Evolutionary conservation across 2,797 vertebrate genomes (phyloP).

Genomic region (Ataeniobius toweri): DNA sequence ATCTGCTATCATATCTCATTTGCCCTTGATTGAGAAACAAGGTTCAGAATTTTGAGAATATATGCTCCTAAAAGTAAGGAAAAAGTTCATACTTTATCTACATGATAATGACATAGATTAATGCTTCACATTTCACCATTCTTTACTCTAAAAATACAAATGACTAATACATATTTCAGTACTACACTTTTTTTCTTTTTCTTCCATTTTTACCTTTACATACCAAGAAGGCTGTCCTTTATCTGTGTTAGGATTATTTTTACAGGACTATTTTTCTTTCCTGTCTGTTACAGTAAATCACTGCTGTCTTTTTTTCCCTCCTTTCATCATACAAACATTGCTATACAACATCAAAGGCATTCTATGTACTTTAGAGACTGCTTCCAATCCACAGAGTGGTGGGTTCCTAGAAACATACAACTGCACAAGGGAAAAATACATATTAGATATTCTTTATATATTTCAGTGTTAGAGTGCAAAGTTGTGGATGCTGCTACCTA

Average conservation of each 20-base stretch:
- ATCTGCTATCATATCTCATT: not conserved
- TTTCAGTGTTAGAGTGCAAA: not conserved
- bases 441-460: not conserved
- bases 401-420: constrained; percentile 13
- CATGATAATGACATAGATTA: not conserved
- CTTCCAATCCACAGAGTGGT: constrained; percentile 9
- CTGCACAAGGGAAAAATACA: not conserved
- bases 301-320: constrained; percentile 2
- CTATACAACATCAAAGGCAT: constrained; percentile 41
- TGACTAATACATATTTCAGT: not conserved
- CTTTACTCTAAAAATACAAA: not conserved
- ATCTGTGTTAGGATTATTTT: constrained; percentile 8
- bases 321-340: constrained; percentile 49
- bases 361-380: constrained; percentile 17
- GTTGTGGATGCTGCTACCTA: constrained; percentile 10
- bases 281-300: constrained; percentile 23
- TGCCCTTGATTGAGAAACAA: not conserved
- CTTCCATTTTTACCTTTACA: not conserved
- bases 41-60: not conserved
- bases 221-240: not conserved
- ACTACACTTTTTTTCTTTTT: not conserved
- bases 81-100: not conserved
- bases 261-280: constrained; percentile 22
- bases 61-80: not conserved
- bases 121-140: not conserved